These are phyloP conservation scores for Hypomesus transpacificus DNA, from an alignment of 2,113 vertebrate species.

Conservation along the genomic window DNA sequence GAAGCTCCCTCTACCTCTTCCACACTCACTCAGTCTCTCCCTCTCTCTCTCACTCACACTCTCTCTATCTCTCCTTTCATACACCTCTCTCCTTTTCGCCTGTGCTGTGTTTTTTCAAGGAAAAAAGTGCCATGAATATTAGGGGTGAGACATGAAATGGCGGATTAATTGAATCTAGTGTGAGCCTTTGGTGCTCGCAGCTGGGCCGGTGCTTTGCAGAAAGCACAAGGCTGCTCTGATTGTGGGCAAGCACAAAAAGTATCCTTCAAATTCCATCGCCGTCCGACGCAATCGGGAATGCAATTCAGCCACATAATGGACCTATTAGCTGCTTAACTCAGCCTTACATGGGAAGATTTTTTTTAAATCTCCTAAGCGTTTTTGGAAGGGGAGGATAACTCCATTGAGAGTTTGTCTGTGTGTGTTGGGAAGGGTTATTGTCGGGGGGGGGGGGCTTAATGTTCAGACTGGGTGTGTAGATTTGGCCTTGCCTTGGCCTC, in stretches of 20 bases:
- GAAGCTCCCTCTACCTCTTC: constrained; percentile 55
- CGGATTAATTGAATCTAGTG: constrained; percentile 97
- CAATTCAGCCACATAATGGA: constrained; percentile 87
- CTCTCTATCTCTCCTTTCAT: constrained; percentile 35
- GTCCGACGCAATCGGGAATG: constrained; percentile 85
- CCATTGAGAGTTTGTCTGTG: constrained; percentile 12
- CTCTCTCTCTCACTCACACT: constrained; percentile 37
- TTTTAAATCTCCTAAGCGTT: not conserved
- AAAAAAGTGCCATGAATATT: constrained; percentile 86
- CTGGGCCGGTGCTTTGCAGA: constrained; percentile 86
- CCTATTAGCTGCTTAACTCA: constrained; percentile 98
- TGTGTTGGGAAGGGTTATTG: not conserved
- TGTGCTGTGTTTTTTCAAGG: constrained; percentile 50
- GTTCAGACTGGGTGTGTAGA: constrained; percentile 27
- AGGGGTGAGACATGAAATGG: constrained; percentile 87
- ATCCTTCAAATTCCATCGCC: constrained; percentile 96
- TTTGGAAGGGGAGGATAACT: not conserved
- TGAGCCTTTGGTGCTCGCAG: constrained; percentile 83
- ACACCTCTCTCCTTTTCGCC: constrained; percentile 31
- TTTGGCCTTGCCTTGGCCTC: constrained; percentile 35
- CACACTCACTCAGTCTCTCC: constrained; percentile 18
- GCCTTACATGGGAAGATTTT: constrained; percentile 83
- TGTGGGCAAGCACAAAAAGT: constrained; percentile 89
- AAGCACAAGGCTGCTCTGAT: constrained; percentile 87
- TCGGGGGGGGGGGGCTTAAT: not conserved